phyloP scores from a whole-genome alignment of 2,888 invertebrate species.

The Lamellibrachia columna region DNA sequence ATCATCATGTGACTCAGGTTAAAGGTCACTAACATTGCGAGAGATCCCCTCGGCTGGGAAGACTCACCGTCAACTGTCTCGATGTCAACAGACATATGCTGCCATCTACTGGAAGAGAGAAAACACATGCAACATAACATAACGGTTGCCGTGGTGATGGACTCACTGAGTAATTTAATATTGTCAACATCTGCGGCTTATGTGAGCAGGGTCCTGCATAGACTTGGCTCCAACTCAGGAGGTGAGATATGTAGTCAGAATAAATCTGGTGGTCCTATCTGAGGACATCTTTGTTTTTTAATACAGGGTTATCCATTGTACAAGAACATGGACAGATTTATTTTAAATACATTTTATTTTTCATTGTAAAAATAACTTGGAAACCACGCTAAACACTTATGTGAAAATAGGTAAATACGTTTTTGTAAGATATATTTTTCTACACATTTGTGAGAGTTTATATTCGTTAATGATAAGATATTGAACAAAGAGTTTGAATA shows the following conservation, averaged over 20 bases:
- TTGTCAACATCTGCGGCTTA: not conserved
- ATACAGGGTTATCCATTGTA: not conserved
- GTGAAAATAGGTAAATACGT: not conserved
- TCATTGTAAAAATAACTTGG: no score
- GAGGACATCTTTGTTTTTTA: not conserved
- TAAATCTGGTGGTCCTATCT: not conserved
- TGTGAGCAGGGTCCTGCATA: not conserved
- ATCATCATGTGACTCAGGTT: slow-evolving; percentile 1
- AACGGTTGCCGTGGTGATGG: not conserved
- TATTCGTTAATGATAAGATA: not conserved
- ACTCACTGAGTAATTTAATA: not conserved
- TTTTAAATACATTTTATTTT: no score
- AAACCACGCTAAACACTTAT: no score
- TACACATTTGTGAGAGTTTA: not conserved
- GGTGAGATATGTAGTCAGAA: not conserved
- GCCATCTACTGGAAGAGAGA: slow-evolving; percentile 9
- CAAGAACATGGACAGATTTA: no score
- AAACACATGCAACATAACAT: not conserved
- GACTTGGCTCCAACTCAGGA: not conserved
- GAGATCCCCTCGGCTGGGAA: not conserved
- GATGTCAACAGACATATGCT: not conserved
- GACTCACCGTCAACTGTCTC: not conserved
- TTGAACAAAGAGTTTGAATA: not conserved
- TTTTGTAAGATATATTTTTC: not conserved
- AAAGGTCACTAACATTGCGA: not conserved